phyloP scores from a whole-genome alignment of 1,140 invertebrate species.

The Cardiocondyla obscurior region DNA sequence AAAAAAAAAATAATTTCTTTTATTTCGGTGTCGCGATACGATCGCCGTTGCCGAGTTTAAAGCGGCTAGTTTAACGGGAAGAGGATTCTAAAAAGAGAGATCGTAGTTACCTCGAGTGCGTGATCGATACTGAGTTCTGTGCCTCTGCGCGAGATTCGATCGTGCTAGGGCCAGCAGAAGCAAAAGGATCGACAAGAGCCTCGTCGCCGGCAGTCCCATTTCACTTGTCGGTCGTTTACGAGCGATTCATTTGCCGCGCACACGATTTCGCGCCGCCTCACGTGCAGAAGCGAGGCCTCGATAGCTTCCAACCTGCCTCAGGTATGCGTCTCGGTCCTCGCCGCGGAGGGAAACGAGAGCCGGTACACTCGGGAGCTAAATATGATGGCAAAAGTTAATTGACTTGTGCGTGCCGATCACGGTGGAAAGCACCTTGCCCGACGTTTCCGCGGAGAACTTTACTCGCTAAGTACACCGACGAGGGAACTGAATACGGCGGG shows the following conservation, averaged over 20 bases:
- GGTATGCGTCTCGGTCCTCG: not conserved
- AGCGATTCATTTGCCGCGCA: conserved; percentile 67
- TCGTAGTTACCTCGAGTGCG: conserved; percentile 70
- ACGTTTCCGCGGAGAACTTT: not conserved
- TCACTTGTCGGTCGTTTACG: conserved; percentile 60
- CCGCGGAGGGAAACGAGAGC: not conserved
- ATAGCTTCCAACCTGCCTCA: not conserved
- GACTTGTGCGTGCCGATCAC: not conserved
- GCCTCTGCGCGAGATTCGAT: conserved; percentile 65
- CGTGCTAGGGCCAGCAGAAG: conserved; percentile 67
- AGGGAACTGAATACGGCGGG: not conserved
- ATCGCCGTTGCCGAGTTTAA: conserved; percentile 11
- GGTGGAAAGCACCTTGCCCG: conserved; percentile 4
- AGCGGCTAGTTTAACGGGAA: not conserved
- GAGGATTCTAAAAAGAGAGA: conserved; percentile 25
- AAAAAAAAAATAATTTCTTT: conserved; percentile 3
- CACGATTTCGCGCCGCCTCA: conserved; percentile 10
- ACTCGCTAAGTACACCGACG: not conserved
- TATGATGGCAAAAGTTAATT: conserved; percentile 47
- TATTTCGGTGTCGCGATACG: not conserved
- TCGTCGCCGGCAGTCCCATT: conserved; percentile 63
- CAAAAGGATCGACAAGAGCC: conserved; percentile 67
- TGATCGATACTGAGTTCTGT: conserved; percentile 54
- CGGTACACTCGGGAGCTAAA: conserved; percentile 12
- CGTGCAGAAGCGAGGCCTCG: not conserved